Evolutionary conservation across 2,797 vertebrate genomes (phyloP).

Genomic region (Galago senegalensis): DNA sequence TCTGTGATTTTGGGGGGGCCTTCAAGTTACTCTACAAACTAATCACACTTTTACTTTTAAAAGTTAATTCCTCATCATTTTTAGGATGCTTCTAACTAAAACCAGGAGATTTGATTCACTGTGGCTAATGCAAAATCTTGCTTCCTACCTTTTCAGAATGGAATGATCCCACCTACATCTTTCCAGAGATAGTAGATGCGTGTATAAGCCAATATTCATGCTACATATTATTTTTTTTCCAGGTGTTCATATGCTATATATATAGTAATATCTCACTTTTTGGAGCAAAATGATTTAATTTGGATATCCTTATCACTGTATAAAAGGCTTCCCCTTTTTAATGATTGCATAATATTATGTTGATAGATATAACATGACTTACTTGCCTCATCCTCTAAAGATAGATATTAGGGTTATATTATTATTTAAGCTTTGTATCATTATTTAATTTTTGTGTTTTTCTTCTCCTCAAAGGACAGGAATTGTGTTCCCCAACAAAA

Average conservation of each 20-base stretch:
- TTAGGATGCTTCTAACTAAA: background rate
- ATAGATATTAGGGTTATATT: background rate
- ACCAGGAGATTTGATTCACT: background rate
- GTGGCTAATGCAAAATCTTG: background rate
- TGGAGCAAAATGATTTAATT: background rate
- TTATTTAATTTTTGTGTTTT: conserved; percentile 28
- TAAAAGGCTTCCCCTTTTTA: background rate
- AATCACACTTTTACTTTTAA: background rate
- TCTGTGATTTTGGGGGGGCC: background rate
- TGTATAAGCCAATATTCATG: background rate
- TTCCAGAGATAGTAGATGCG: background rate
- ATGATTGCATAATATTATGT: background rate
- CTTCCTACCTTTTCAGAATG: background rate
- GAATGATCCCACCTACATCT: background rate
- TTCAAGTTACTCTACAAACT: background rate
- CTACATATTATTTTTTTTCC: background rate
- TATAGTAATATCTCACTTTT: background rate
- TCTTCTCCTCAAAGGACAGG: background rate
- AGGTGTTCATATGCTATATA: background rate
- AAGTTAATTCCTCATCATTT: background rate
- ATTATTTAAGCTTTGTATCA: background rate
- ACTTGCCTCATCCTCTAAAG: background rate
- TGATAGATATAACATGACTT: background rate
- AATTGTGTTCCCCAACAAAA: conserved; percentile 17
- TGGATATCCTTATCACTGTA: background rate